Evolutionary conservation across 2,113 vertebrate genomes (phyloP).

Genomic region (Zapus hudsonius): DNA sequence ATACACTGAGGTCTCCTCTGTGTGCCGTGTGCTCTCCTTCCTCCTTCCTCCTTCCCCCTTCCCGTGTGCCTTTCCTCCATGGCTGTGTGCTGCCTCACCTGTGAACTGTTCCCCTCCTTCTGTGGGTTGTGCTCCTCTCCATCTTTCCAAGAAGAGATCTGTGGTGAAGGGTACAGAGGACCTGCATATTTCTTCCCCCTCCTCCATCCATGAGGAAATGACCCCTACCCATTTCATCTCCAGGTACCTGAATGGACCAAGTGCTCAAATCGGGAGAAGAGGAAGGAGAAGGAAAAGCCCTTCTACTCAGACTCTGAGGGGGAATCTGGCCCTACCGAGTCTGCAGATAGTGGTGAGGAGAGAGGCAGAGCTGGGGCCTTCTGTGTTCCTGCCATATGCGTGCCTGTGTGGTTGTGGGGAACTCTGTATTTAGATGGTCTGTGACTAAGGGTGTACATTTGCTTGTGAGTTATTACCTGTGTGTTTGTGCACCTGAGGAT

Average conservation of each 20-base stretch:
- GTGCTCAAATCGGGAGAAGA: slow-evolving; percentile 96
- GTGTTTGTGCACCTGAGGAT: not conserved
- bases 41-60: not conserved
- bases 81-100: not conserved
- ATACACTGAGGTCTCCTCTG: slow-evolving; percentile 89
- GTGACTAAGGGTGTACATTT: no score
- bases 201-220: not conserved
- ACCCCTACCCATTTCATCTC: no score
- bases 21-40: slow-evolving; percentile 55
- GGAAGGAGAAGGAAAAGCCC: slow-evolving; percentile 98
- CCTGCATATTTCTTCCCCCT: no score
- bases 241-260: slow-evolving; percentile 99
- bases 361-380: not conserved
- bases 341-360: slow-evolving; percentile 94
- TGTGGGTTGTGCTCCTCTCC: not conserved
- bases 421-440: not conserved
- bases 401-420: not conserved
- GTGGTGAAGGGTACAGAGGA: not conserved
- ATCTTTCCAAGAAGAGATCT: not conserved
- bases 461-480: not conserved
- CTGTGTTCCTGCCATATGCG: not conserved
- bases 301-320: slow-evolving; percentile 98
- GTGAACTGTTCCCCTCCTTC: not conserved
- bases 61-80: not conserved
- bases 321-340: slow-evolving; percentile 96